phyloP scores from a whole-genome alignment of 2,113 vertebrate species.

The Xiphophorus maculatus region DNA sequence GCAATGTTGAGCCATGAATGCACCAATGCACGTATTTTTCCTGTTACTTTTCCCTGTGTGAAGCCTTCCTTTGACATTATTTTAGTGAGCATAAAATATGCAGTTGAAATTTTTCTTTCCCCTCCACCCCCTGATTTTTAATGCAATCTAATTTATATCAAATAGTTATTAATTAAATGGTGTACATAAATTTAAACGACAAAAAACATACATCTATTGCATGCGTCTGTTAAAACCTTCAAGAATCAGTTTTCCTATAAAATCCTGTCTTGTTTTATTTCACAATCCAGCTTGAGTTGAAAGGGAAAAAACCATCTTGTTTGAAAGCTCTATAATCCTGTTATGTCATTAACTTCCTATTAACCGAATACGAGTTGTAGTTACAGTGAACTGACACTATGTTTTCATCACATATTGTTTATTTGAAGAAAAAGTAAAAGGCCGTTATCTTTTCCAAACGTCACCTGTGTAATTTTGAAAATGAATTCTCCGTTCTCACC shows the following conservation, averaged over 20 bases:
- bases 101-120: neutral
- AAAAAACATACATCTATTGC: neutral
- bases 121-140: neutral
- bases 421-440: slow-evolving; percentile 55
- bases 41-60: neutral
- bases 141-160: neutral
- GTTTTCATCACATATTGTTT: slow-evolving; percentile 36
- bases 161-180: neutral
- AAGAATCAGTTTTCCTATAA: slow-evolving; percentile 1
- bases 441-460: slow-evolving; percentile 53
- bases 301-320: slow-evolving; percentile 41
- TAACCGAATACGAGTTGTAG: slow-evolving; percentile 56
- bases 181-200: neutral
- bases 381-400: slow-evolving; percentile 55
- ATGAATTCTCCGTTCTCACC: slow-evolving; percentile 61
- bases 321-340: slow-evolving; percentile 54
- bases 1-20: slow-evolving; percentile 37
- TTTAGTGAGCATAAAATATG: neutral
- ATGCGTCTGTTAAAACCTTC: neutral
- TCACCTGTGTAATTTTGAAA: slow-evolving; percentile 68
- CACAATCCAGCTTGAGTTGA: slow-evolving; percentile 20
- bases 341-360: slow-evolving; percentile 63
- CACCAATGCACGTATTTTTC: slow-evolving; percentile 16
- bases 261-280: neutral
- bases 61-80: slow-evolving; percentile 1